phyloP scores from a whole-genome alignment of 2,888 invertebrate genomes.

The Oligia latruncula region DNA sequence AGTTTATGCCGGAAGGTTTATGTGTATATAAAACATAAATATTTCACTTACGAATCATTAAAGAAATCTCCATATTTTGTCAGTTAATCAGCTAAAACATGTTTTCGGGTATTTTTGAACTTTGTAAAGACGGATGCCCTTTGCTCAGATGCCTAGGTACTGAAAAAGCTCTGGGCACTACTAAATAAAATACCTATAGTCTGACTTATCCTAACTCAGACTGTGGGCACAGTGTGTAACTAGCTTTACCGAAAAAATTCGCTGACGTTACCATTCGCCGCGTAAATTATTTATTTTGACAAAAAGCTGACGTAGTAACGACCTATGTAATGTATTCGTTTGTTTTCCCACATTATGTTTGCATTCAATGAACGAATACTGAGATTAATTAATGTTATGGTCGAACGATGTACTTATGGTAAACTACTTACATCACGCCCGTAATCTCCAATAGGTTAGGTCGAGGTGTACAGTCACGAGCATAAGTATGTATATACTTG shows the following conservation, averaged over 20 bases:
- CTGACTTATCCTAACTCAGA: conserved; percentile 4
- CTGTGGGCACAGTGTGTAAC: conserved; percentile 8
- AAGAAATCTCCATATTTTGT: background rate
- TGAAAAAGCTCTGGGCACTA: background rate
- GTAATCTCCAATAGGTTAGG: too few relatives aligned
- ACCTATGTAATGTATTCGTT: conserved; percentile 54
- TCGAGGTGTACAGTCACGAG: too few relatives aligned
- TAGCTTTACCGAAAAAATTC: conserved; percentile 34
- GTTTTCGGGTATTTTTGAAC: background rate
- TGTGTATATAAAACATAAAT: background rate
- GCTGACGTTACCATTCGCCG: conserved; percentile 36
- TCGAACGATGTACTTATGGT: background rate
- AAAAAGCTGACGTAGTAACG: conserved; percentile 56
- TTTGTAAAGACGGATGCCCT: background rate
- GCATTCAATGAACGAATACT: conserved; percentile 43
- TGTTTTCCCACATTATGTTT: conserved; percentile 47
- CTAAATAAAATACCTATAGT: conserved; percentile 18
- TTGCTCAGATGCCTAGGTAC: conserved; percentile 1
- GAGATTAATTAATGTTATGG: conserved; percentile 25
- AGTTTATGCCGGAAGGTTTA: background rate
- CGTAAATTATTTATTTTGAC: conserved; percentile 50
- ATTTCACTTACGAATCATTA: background rate
- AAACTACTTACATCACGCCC: background rate
- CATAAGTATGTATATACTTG: too few relatives aligned
- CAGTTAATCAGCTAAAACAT: background rate